Conservation (phyloP, 1,140 invertebrate species). For the Nephotettix cincticeps region DNA sequence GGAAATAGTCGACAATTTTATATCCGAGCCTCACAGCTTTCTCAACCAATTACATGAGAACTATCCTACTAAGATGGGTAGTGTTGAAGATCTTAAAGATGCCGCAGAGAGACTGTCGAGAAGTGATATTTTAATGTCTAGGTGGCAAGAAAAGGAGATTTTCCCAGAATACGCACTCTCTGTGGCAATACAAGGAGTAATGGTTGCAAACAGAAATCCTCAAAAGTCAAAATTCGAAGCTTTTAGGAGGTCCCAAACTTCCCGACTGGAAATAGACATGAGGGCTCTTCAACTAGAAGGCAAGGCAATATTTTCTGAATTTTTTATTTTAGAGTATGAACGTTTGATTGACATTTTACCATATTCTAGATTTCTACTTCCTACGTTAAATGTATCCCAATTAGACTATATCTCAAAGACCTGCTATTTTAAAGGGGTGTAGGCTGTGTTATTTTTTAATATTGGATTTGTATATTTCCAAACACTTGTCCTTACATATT, state of each 20-base stretch:
- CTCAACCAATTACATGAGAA: constrained; percentile 70
- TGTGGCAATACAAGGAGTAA: constrained; percentile 62
- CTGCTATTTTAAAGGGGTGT: neutral
- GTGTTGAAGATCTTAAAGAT: constrained; percentile 54
- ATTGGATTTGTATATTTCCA: no score
- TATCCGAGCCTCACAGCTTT: constrained; percentile 61
- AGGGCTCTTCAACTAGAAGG: neutral
- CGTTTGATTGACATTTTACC: neutral
- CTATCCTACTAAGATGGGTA: constrained; percentile 66
- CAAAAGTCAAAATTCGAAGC: constrained; percentile 16
- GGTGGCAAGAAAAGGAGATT: constrained; percentile 59
- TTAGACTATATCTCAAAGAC: neutral
- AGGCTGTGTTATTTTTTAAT: no score
- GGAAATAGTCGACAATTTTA: constrained; percentile 62
- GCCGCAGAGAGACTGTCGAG: constrained; percentile 60
- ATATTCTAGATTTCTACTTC: neutral
- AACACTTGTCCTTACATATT: no score
- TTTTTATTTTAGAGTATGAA: neutral
- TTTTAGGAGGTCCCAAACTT: constrained; percentile 1
- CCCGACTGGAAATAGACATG: neutral
- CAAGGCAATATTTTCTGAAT: neutral
- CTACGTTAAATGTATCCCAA: neutral
- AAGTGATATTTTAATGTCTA: constrained; percentile 60
- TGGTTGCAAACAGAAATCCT: constrained; percentile 66
- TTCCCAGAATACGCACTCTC: constrained; percentile 55